These are phyloP conservation scores for Pectinophora gossypiella DNA, from an alignment of 1,140 invertebrate genomes.

Conservation along the genomic window DNA sequence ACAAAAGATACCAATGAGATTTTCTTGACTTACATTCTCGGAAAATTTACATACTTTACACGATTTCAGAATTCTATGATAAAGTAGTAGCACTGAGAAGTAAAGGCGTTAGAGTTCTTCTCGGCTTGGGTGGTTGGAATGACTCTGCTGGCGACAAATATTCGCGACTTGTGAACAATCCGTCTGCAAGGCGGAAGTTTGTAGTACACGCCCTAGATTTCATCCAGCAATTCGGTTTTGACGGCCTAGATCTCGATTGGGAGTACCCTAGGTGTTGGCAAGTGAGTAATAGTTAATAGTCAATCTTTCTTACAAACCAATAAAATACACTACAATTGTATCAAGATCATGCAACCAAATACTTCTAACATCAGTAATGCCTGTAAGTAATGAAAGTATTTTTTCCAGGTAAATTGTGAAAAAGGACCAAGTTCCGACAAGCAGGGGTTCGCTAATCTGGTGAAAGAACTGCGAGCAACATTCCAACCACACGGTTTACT, in stretches of 20 bases:
- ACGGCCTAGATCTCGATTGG: conserved; percentile 93
- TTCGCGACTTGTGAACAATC: conserved; percentile 86
- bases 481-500: conserved; percentile 83
- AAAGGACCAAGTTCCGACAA: conserved; percentile 87
- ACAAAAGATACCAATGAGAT: too few species aligned
- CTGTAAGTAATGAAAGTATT: too few species aligned
- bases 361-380: too few species aligned
- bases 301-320: too few species aligned
- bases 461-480: conserved; percentile 82
- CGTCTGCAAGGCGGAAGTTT: conserved; percentile 82
- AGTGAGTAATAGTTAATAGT: conserved; percentile 82
- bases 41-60: too few species aligned
- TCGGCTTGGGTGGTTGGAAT: conserved; percentile 95
- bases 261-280: conserved; percentile 96
- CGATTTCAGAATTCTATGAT: conserved; percentile 85
- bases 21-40: too few species aligned
- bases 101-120: conserved; percentile 85
- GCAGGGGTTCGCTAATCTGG: conserved; percentile 81
- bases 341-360: too few species aligned
- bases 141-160: conserved; percentile 92
- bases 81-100: conserved; percentile 84
- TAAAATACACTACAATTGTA: neutral
- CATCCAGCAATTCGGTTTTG: conserved; percentile 86
- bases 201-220: conserved; percentile 85
- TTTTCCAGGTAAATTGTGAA: conserved; percentile 87